Percentiles rank a stretch among this genome's conserved stretches.
Evolutionary conservation across 1,140 invertebrate species (phyloP).

Genomic region (Acyrthosiphon pisum): DNA sequence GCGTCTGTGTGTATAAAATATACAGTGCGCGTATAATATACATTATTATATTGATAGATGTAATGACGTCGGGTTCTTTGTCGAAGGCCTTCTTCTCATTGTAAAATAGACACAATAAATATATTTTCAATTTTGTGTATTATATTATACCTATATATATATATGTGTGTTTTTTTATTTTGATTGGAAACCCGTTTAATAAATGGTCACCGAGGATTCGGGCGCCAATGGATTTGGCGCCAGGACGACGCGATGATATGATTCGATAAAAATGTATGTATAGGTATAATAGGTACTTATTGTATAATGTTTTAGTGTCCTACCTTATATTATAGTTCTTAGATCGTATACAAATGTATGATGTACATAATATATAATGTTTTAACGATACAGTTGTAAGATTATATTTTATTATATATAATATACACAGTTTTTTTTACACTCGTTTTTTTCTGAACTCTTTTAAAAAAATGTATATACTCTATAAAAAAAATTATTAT

Average conservation of each 20-base stretch:
- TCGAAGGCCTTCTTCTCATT: conserved; percentile 11
- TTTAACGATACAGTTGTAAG: background rate
- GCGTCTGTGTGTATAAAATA: background rate
- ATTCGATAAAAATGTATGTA: conserved; percentile 7
- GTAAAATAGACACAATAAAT: background rate
- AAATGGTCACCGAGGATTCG: background rate
- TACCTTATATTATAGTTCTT: background rate
- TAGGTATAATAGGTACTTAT: background rate
- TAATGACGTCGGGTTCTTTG: background rate
- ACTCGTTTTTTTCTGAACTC: background rate
- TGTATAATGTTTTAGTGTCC: background rate
- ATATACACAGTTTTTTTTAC: background rate
- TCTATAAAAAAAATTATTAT: background rate
- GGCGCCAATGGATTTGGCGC: conserved; percentile 20
- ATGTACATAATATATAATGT: background rate
- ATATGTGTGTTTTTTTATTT: background rate
- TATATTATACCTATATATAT: background rate
- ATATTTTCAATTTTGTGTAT: background rate
- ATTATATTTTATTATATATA: background rate
- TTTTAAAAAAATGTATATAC: background rate
- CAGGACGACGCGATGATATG: background rate
- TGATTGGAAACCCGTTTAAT: conserved; percentile 32
- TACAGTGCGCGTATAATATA: background rate
- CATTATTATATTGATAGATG: background rate
- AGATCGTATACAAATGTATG: background rate